Evolutionary conservation across 1,140 invertebrate species (phyloP).

Genomic region (Hycleus cichorii): DNA sequence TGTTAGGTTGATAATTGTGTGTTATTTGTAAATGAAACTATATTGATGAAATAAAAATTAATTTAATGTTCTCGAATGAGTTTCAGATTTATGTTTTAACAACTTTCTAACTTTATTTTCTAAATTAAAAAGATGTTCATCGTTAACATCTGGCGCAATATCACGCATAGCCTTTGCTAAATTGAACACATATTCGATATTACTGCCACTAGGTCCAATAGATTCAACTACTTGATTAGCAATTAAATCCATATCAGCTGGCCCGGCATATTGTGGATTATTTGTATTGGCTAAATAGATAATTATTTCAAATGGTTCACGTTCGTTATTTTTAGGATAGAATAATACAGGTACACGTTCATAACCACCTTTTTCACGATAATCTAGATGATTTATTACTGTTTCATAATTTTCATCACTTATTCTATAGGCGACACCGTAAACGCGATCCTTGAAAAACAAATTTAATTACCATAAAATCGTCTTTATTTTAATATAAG

Average conservation of each 20-base stretch:
- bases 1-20: too few relatives aligned
- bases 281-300: slow-evolving; percentile 75
- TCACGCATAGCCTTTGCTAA: slow-evolving; percentile 70
- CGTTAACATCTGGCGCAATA: slow-evolving; percentile 60
- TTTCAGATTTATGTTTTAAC: slow-evolving; percentile 7
- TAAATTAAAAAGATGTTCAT: slow-evolving; percentile 69
- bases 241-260: slow-evolving; percentile 65
- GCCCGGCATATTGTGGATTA: slow-evolving; percentile 72
- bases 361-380: slow-evolving; percentile 87
- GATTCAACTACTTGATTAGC: slow-evolving; percentile 68
- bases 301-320: slow-evolving; percentile 59
- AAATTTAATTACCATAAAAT: neutral
- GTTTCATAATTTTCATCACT: slow-evolving; percentile 54
- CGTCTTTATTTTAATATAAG: slow-evolving; percentile 1
- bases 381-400: slow-evolving; percentile 77
- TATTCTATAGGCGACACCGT: slow-evolving; percentile 89
- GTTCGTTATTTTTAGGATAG: slow-evolving; percentile 49
- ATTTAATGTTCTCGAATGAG: slow-evolving; percentile 4
- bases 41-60: neutral
- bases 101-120: slow-evolving; percentile 47
- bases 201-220: slow-evolving; percentile 75
- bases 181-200: slow-evolving; percentile 83
- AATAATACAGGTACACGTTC: slow-evolving; percentile 60
- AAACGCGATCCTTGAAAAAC: slow-evolving; percentile 54
- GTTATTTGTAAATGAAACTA: neutral